Conservation (phyloP, 2,797 vertebrate species). For the Heliangelus exortis region DNA sequence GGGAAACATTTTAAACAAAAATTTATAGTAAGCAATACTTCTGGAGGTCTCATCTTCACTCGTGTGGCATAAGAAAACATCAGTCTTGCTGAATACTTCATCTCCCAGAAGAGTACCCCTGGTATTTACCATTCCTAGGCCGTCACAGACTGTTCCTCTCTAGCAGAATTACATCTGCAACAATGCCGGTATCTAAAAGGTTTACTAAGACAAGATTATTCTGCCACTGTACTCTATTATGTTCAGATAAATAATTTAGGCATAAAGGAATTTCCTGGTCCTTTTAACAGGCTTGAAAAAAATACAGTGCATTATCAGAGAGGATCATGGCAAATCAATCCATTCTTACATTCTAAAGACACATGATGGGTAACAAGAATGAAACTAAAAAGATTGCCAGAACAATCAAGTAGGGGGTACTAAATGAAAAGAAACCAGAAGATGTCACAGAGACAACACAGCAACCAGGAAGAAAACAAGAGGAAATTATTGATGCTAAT, state of each 20-base stretch:
- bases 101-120: background rate
- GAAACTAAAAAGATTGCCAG: background rate
- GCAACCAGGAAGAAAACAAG: background rate
- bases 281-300: background rate
- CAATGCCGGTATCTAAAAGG: background rate
- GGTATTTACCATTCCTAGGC: background rate
- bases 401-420: background rate
- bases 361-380: background rate
- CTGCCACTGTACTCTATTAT: background rate
- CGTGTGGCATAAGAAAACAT: background rate
- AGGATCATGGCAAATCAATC: background rate
- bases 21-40: background rate
- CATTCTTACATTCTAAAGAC: conserved; percentile 14
- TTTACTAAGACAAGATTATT: conserved; percentile 56
- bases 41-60: background rate
- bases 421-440: background rate
- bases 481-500: background rate
- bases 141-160: background rate
- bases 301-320: background rate
- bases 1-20: conserved; percentile 31
- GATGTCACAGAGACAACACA: background rate
- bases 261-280: background rate
- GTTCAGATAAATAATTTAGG: conserved; percentile 41
- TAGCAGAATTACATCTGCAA: background rate
- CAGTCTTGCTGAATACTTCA: background rate